These are phyloP conservation scores for Drosophila gunungcola DNA, from an alignment of 1,140 invertebrate species.

Conservation along the genomic window DNA sequence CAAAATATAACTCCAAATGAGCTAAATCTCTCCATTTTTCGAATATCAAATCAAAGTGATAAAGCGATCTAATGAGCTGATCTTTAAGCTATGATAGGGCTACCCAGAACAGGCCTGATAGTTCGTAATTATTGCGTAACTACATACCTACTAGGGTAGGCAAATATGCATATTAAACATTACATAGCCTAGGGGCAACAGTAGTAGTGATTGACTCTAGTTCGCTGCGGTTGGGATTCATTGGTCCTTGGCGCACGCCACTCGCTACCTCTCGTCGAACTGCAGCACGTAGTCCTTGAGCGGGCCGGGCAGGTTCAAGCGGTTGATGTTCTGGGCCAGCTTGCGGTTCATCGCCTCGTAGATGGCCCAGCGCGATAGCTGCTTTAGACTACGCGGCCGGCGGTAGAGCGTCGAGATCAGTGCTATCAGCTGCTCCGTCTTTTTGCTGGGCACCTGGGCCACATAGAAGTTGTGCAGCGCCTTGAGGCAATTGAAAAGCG, in stretches of 20 bases:
- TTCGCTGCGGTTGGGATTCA: slow-evolving; percentile 52
- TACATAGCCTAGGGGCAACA: slow-evolving; percentile 37
- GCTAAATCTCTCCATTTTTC: neutral
- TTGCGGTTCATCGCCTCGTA: slow-evolving; percentile 87
- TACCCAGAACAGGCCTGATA: slow-evolving; percentile 11
- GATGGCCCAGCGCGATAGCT: slow-evolving; percentile 88
- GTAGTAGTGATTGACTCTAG: slow-evolving; percentile 67
- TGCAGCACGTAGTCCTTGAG: slow-evolving; percentile 90
- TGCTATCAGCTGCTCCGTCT: slow-evolving; percentile 87
- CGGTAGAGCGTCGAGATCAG: slow-evolving; percentile 88
- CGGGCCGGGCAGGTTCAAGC: slow-evolving; percentile 88
- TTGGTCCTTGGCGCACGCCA: slow-evolving; percentile 55
- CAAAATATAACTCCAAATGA: slow-evolving; percentile 10
- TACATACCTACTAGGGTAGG: slow-evolving; percentile 33
- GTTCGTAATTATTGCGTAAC: slow-evolving; percentile 27
- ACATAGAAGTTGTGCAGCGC: slow-evolving; percentile 88
- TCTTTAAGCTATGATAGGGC: neutral
- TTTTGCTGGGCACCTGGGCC: slow-evolving; percentile 88
- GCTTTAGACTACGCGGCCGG: slow-evolving; percentile 88
- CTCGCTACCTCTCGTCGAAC: slow-evolving; percentile 88
- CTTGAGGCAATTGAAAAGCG: slow-evolving; percentile 88
- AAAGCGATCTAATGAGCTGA: neutral
- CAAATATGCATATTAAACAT: slow-evolving; percentile 30
- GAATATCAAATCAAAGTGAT: neutral
- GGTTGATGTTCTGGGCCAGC: slow-evolving; percentile 88